These are phyloP conservation scores for Porites australiensis DNA, from an alignment of 64 coral and sea anemone genomes.

Conservation along the genomic window DNA sequence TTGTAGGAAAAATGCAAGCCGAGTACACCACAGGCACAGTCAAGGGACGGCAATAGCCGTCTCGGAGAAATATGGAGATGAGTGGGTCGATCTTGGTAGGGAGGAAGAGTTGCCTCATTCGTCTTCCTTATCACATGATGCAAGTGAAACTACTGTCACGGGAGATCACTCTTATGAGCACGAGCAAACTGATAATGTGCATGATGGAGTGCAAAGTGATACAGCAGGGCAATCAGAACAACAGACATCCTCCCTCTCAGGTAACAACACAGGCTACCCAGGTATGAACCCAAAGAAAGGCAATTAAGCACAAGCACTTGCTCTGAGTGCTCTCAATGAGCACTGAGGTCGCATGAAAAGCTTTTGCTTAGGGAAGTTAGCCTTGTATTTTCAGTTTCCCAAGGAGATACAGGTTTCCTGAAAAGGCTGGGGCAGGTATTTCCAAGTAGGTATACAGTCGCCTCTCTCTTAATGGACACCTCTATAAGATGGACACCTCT, in stretches of 20 bases:
- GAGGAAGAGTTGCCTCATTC: neutral
- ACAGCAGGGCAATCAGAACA: neutral
- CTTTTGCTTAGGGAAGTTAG: too few relatives aligned
- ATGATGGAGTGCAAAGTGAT: neutral
- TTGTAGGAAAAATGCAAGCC: constrained; percentile 65
- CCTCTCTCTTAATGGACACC: too few relatives aligned
- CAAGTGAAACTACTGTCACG: neutral
- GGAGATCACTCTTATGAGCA: neutral
- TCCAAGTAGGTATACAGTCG: too few relatives aligned
- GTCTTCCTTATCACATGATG: neutral
- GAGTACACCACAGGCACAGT: neutral
- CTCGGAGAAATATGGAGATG: constrained; percentile 5
- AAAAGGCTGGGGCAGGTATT: too few relatives aligned
- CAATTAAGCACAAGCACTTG: too few relatives aligned
- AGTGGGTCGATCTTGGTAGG: constrained; percentile 51
- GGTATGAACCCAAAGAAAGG: too few relatives aligned
- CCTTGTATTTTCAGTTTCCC: too few relatives aligned
- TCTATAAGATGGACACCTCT: too few relatives aligned
- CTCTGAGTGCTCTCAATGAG: too few relatives aligned
- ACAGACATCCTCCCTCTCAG: neutral
- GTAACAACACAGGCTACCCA: neutral
- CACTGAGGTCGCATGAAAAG: too few relatives aligned
- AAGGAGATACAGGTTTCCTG: too few relatives aligned
- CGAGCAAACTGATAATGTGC: neutral
- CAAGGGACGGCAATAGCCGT: neutral